These are phyloP conservation scores for Otolemur garnettii DNA, from an alignment of 2,113 vertebrate species.

Conservation along the genomic window DNA sequence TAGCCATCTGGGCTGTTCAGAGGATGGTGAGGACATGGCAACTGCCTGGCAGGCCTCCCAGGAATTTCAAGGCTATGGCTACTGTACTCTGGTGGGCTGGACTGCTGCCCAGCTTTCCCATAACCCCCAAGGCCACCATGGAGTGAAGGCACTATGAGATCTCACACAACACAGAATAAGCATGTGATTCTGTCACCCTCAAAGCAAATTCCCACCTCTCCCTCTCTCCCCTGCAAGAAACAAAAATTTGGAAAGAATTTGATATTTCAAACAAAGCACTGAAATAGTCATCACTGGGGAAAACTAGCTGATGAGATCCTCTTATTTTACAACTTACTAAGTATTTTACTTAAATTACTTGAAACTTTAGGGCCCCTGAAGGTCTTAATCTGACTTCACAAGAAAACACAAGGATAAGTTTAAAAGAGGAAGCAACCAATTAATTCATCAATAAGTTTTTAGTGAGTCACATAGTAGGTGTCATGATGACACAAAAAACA, in stretches of 20 bases:
- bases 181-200: not conserved
- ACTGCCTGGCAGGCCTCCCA: not conserved
- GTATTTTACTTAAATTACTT: not conserved
- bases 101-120: not conserved
- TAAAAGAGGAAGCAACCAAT: not conserved
- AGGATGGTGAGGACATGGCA: not conserved
- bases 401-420: not conserved
- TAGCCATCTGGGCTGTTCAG: not conserved
- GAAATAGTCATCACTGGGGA: not conserved
- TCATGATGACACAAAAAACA: not conserved
- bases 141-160: not conserved
- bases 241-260: not conserved
- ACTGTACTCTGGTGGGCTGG: not conserved
- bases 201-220: not conserved
- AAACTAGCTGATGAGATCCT: not conserved
- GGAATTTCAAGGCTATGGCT: not conserved
- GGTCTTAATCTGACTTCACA: not conserved
- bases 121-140: not conserved
- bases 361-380: not conserved
- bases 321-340: not conserved
- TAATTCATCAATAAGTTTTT: not conserved
- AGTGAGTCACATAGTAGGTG: not conserved
- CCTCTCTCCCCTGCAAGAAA: not conserved
- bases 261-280: not conserved
- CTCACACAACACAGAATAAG: not conserved